Evolutionary conservation across 2,888 invertebrate genomes (phyloP).

Genomic region (Melieria picta): DNA sequence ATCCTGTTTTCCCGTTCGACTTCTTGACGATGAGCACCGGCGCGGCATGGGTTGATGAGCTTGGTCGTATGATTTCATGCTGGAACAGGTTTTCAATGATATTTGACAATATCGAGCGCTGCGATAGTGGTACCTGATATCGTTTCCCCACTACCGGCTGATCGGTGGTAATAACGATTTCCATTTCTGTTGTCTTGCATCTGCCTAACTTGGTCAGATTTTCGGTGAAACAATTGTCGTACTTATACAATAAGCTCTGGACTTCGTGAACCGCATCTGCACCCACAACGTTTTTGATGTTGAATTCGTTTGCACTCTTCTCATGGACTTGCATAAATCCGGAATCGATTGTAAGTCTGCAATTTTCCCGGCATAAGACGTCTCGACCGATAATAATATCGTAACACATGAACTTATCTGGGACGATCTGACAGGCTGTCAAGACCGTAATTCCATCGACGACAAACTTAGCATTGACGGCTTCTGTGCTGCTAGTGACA

Average conservation of each 20-base stretch:
- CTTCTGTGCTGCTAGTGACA: constrained; percentile 15
- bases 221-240: constrained; percentile 33
- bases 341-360: constrained; percentile 29
- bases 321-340: constrained; percentile 37
- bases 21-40: constrained; percentile 11
- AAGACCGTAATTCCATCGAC: constrained; percentile 12
- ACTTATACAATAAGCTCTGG: constrained; percentile 14
- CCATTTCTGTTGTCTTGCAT: constrained; percentile 38
- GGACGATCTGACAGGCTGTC: constrained; percentile 33
- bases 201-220: constrained; percentile 27
- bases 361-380: constrained; percentile 27
- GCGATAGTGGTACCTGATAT: constrained; percentile 35
- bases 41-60: constrained; percentile 16
- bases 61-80: constrained; percentile 34
- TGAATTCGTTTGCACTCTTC: background rate
- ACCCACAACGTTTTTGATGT: background rate
- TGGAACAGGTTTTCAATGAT: constrained; percentile 30
- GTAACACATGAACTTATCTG: constrained; percentile 33
- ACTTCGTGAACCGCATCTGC: background rate
- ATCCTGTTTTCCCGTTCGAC: constrained; percentile 33
- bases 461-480: constrained; percentile 5
- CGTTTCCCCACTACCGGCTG: constrained; percentile 39
- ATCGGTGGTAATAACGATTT: constrained; percentile 31
- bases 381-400: constrained; percentile 37
- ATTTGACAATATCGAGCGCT: constrained; percentile 9